Evolutionary conservation across 2,113 vertebrate genomes (phyloP).

Genomic region (Empidonax alnorum): DNA sequence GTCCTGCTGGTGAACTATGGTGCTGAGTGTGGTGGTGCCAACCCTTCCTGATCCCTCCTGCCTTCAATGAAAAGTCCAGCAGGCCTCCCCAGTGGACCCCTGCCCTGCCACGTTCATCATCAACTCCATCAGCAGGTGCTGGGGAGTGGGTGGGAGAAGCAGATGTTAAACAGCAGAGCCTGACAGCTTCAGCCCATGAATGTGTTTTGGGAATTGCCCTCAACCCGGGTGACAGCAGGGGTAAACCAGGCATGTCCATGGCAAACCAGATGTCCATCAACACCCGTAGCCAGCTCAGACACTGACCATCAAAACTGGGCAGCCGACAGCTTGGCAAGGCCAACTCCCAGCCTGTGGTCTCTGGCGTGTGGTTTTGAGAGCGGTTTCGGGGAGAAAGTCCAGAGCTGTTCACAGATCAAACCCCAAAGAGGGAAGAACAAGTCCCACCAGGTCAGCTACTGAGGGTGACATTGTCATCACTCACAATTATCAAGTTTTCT

Average conservation of each 20-base stretch:
- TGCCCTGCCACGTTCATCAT: rapidly evolving
- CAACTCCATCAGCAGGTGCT: not conserved
- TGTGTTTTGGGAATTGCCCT: not conserved
- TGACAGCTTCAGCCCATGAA: not conserved
- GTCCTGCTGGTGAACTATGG: not conserved
- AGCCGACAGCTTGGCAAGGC: not conserved
- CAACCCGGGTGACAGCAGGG: not conserved
- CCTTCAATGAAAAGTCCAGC: not conserved
- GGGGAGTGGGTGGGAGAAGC: not conserved
- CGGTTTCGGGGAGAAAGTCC: not conserved
- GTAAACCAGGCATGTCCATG: not conserved
- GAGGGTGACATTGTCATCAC: not conserved
- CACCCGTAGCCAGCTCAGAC: rapidly evolving
- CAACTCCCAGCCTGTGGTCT: not conserved
- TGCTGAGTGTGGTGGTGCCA: not conserved
- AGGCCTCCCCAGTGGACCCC: not conserved
- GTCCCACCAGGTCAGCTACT: not conserved
- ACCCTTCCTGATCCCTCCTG: not conserved
- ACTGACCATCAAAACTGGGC: not conserved
- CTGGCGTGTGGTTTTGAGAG: not conserved
- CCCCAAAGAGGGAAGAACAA: not conserved
- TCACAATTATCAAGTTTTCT: not conserved
- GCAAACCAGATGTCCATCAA: not conserved
- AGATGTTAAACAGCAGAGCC: not conserved
- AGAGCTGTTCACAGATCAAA: not conserved